Base-by-base conservation (phyloP, 2,888 invertebrate genomes). In the Dicranocentrus wangi region DNA sequence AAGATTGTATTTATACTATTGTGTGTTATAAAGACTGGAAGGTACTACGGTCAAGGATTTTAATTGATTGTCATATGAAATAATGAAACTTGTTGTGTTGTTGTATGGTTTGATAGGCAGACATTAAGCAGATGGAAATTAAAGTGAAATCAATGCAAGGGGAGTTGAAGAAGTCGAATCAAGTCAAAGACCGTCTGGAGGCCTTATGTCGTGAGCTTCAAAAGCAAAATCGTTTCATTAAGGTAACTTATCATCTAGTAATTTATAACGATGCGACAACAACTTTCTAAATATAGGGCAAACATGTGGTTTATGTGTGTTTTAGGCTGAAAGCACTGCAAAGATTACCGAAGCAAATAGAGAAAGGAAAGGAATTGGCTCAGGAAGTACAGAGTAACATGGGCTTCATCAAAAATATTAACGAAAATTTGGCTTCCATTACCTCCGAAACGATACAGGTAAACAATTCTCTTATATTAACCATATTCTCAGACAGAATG, bases 381-480 rank as follows among this genome's bases (percentile, higher is more conserved):
- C 72, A 73, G 13, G 87, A 87, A 60, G 86, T 87, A 17, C 85
- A 87, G 60, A 85, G 84, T 55, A 87, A 87, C 63, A 86, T 87
- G 87, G 87, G 87, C 8, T 86, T 87, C 43, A 86, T 87, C 82
- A 86, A 87, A 51, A 85, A 82, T 65, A 87, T 87, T 19, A 86
- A 87, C 77, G 86, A 86, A 65, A 87, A 86, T 60, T 73, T 87
- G 42, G 84, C 85, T 60, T 83, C 86, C 5, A 85, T 87, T 27
- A 85, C 86, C 1, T 83, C 85, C 2, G 87, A 87, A 72, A 87
- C 85, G 55, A 65, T 83, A 53, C 82, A 84, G 79, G 87, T 87
- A 21, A 39, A 43, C 8, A 39, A n/a, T 32, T n/a, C 42, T 42
- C 10, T 21, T 61, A 15, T n/a, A 32, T n/a, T n/a, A n/a, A 51